A percentile compares a stretch with the other conserved stretches of the same genome.
These are phyloP conservation scores for Agapornis canus DNA, from an alignment of 2,797 vertebrate genomes.

Conservation along the genomic window DNA sequence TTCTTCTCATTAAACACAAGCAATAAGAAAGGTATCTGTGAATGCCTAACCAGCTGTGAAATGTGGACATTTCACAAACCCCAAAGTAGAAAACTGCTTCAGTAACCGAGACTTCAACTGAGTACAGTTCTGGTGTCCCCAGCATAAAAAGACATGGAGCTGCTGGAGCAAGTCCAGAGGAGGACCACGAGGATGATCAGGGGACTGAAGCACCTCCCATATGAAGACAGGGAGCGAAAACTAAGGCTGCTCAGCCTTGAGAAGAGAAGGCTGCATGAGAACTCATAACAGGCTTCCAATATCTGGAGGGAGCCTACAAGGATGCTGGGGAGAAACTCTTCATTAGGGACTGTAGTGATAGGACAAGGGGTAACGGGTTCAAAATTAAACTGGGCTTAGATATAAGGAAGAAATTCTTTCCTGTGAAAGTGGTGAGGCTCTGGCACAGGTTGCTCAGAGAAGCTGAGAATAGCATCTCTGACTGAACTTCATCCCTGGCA, in stretches of 20 bases:
- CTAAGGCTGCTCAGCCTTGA: background rate
- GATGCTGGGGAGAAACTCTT: background rate
- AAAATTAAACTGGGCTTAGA: background rate
- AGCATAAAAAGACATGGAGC: background rate
- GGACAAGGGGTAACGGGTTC: background rate
- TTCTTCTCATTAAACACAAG: background rate
- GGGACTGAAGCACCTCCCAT: background rate
- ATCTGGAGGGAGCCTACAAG: background rate
- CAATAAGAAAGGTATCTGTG: background rate
- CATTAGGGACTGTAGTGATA: background rate
- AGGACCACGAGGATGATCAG: background rate
- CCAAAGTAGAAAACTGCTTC: background rate
- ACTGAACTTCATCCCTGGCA: background rate
- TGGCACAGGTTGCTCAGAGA: background rate
- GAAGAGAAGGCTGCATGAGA: background rate
- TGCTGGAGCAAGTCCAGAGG: background rate
- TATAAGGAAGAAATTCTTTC: background rate
- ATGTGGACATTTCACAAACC: background rate
- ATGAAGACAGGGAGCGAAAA: background rate
- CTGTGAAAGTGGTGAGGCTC: background rate
- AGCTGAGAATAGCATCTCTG: background rate
- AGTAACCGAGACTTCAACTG: background rate
- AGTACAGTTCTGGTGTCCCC: background rate
- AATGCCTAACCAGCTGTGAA: background rate
- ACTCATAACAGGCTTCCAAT: background rate